phyloP scores from a whole-genome alignment of 2,797 vertebrate species.

The Nyctibius grandis region DNA sequence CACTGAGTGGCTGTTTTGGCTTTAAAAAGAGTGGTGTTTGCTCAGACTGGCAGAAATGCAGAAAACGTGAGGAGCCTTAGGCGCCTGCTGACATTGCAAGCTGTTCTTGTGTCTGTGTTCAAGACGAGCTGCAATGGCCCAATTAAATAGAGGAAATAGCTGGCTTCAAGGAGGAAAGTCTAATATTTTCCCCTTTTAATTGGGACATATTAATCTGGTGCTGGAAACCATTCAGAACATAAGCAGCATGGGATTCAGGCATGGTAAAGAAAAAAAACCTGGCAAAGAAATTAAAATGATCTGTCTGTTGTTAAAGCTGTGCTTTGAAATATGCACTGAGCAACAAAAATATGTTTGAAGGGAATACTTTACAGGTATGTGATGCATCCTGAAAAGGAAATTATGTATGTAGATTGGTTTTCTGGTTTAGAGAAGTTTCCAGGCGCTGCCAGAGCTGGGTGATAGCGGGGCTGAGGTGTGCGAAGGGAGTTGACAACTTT shows the following conservation, averaged over 20 bases:
- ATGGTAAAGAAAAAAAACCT: not conserved
- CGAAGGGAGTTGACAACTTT: not conserved
- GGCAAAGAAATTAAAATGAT: not conserved
- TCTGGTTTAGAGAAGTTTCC: not conserved
- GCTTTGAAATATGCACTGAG: not conserved
- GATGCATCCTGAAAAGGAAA: not conserved
- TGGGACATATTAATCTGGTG: not conserved
- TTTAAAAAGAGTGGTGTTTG: not conserved
- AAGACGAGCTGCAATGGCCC: constrained; percentile 8
- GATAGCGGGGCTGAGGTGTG: not conserved
- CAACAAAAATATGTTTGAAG: not conserved
- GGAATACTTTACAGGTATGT: not conserved
- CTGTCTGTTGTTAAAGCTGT: not conserved
- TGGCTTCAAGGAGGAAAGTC: constrained; percentile 3
- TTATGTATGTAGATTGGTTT: not conserved
- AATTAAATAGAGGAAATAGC: constrained; percentile 28
- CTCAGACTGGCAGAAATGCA: not conserved
- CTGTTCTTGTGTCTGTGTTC: not conserved
- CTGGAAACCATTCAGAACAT: not conserved
- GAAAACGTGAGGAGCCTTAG: not conserved
- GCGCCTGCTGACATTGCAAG: not conserved
- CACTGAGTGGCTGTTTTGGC: not conserved
- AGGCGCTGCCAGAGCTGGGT: not conserved
- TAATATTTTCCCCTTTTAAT: not conserved
- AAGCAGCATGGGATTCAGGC: not conserved